A percentile compares a stretch with the other conserved stretches of the same genome.
phyloP scores from a whole-genome alignment of 2,888 invertebrate genomes.

The Mythimna impura region DNA sequence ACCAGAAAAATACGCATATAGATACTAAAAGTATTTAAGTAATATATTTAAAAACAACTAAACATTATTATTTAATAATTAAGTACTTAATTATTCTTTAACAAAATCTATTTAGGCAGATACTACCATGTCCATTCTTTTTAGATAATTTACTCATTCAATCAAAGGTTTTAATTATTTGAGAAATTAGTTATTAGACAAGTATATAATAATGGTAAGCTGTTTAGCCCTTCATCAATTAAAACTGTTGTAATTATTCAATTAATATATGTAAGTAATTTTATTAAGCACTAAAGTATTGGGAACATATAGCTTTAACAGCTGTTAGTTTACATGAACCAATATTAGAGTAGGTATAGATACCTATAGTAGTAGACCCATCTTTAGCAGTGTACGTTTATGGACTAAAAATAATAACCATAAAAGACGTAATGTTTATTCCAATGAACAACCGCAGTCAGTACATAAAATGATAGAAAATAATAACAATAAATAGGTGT shows the following conservation, averaged over 20 bases:
- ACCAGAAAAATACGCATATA: slow-evolving; percentile 3
- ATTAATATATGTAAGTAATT: background rate
- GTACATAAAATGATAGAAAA: slow-evolving; percentile 45
- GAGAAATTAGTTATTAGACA: background rate
- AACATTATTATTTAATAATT: no score
- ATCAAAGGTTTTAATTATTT: background rate
- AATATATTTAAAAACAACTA: no score
- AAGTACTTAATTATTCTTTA: background rate
- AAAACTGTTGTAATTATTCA: background rate
- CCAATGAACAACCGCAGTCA: background rate
- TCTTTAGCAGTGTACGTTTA: background rate
- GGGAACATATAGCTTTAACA: background rate
- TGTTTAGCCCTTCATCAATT: background rate
- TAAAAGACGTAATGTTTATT: slow-evolving; percentile 16
- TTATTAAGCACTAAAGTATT: background rate
- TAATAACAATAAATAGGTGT: slow-evolving; percentile 65
- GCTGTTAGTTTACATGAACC: no score
- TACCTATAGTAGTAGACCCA: background rate
- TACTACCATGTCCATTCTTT: background rate
- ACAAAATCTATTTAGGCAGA: background rate
- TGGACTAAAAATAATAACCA: slow-evolving; percentile 8
- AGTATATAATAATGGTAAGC: background rate
- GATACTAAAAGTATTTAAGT: background rate
- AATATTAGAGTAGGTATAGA: background rate
- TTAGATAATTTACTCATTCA: background rate